Evolutionary conservation across 2,888 invertebrate species (phyloP).

Genomic region (Cylindroiulus punctatus): DNA sequence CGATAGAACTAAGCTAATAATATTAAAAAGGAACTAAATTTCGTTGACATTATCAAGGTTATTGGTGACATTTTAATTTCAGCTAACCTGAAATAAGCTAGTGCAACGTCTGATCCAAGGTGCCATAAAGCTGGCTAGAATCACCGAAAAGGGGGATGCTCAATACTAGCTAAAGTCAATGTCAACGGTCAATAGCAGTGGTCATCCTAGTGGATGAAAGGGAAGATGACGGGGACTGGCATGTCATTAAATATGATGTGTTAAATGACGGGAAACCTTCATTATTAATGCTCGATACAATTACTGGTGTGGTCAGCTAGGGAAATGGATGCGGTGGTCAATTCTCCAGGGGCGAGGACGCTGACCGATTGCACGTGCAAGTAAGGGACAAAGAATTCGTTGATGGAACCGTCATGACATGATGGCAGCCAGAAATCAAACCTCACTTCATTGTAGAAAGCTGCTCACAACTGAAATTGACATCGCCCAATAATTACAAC

Average conservation of each 20-base stretch:
- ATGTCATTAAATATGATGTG: conserved; percentile 45
- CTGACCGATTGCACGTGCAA: background rate
- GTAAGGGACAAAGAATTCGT: background rate
- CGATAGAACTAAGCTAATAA: conserved; percentile 2
- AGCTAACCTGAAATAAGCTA: background rate
- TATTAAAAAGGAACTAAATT: background rate
- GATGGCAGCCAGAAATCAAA: conserved; percentile 10
- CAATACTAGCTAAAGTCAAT: background rate
- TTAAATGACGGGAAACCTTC: conserved; percentile 42
- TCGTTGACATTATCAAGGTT: background rate
- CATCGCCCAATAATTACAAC: background rate
- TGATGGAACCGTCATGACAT: background rate
- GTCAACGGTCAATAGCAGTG: conserved; percentile 22
- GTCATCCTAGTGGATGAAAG: background rate
- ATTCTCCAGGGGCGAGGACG: background rate
- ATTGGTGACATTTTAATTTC: background rate
- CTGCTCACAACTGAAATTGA: background rate
- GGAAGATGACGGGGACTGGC: background rate
- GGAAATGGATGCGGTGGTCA: conserved; percentile 7
- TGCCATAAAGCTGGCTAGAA: background rate
- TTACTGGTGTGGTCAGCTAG: conserved; percentile 32
- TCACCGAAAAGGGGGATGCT: background rate
- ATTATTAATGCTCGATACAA: conserved; percentile 36
- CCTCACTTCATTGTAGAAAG: background rate
- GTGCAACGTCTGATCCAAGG: background rate